Evolutionary conservation across 1,140 invertebrate genomes (phyloP), one percentile per base, ranked within the genome.

Genomic region (Nomia melanderi): DNA sequence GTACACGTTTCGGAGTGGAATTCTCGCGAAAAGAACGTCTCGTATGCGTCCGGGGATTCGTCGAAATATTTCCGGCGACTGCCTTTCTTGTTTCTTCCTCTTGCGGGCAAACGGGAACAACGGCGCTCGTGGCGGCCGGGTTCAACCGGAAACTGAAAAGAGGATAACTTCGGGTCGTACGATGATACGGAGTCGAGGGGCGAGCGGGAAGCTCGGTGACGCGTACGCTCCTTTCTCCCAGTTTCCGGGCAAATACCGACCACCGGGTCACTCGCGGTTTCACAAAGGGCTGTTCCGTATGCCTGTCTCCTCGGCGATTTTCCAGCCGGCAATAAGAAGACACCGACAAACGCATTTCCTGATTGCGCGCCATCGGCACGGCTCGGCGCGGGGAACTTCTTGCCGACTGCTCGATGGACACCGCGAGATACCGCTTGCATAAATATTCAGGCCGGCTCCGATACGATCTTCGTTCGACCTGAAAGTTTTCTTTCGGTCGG

Each of bases 41-140:
- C 70, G 75, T 71, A 82, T 73, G 75, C 74, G 74, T 71, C 54
- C 47, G 63, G 77, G 77, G 82, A 84, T 84, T 84, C 82, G 81
- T 79, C 81, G 82, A 84, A 84, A 84, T 84, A 84, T 84, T 84
- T 79, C 81, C 83, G 73, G 57, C 41, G 73, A 57, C 77, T 79
- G 71, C 71, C 66, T 70, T 76, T 76, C 60, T 65, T 62, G 41
- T 62, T 53, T 69, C 65, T 73, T 31, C 44, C 69, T 50, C 65
- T 56, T 27, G 57, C 67, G 75, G 53, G 44, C 70, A 78, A 82
- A 82, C 75, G 63, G 53, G 75, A 67, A 62, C 41, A 60, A 73
- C 60, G 70, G n/a, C 25, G 62, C 14, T n/a, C 39, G 27, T 23
- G 27, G 14, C 41, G 27, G 27, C 6, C 0, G 44, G 17, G 47